Evolutionary conservation across 2,888 invertebrate genomes (phyloP).

Genomic region (Anorthoa munda): DNA sequence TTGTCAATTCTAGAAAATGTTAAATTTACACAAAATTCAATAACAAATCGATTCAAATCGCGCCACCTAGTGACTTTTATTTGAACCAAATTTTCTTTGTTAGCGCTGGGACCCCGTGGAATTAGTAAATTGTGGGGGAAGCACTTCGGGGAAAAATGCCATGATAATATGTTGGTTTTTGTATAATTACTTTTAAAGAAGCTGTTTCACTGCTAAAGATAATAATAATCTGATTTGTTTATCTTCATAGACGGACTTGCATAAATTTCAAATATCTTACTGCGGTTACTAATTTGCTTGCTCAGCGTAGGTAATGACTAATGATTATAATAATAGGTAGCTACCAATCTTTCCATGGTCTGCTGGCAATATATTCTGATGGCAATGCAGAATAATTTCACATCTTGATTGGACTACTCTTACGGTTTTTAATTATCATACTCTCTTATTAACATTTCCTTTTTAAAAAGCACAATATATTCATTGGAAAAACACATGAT

Average conservation of each 20-base stretch:
- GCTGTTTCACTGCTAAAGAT: not conserved
- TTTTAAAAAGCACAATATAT: too few species aligned
- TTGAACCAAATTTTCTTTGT: too few species aligned
- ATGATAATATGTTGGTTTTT: not conserved
- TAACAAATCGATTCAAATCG: too few species aligned
- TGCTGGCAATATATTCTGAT: conserved; percentile 20
- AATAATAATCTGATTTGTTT: not conserved
- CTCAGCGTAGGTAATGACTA: conserved; percentile 23
- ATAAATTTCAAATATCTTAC: conserved; percentile 19
- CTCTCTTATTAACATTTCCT: too few species aligned
- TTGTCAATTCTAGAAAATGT: too few species aligned
- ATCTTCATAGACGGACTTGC: not conserved
- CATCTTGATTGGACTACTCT: not conserved
- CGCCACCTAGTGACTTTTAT: too few species aligned
- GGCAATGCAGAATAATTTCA: not conserved
- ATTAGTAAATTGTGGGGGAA: too few species aligned
- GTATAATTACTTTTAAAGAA: not conserved
- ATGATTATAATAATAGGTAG: conserved; percentile 23
- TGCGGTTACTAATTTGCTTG: conserved; percentile 35
- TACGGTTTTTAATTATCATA: not conserved
- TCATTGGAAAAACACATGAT: too few species aligned
- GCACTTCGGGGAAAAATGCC: too few species aligned
- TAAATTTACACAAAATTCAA: too few species aligned
- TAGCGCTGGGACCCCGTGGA: too few species aligned
- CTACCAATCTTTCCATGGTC: conserved; percentile 20